Percentiles rank a stretch among this genome's conserved stretches.
Conservation (phyloP, 2,888 invertebrate species). For the Drosophila nr. perissopoda region DNA sequence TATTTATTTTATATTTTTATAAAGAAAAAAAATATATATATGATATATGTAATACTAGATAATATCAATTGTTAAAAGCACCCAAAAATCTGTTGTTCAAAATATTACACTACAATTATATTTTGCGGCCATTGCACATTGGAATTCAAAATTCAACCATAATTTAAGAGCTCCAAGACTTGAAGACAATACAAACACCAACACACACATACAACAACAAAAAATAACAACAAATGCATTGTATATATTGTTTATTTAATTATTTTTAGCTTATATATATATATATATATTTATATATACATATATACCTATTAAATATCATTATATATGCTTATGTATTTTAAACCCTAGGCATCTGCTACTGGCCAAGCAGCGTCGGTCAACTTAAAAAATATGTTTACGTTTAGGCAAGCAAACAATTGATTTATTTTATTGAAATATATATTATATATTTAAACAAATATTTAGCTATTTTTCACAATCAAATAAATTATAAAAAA, state of each 20-base stretch:
- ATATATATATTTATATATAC: conserved; percentile 35
- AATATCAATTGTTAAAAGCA: conserved; percentile 33
- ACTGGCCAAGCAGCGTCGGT: conserved; percentile 49
- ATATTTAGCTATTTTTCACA: conserved; percentile 75
- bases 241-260: conserved; percentile 79
- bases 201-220: conserved; percentile 8
- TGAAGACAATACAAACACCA: conserved; percentile 60
- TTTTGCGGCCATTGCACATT: conserved; percentile 78
- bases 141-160: conserved; percentile 75
- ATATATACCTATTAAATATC: conserved; percentile 32
- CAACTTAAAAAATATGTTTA: conserved; percentile 67
- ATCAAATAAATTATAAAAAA: conserved; percentile 76
- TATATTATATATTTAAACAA: conserved; percentile 62
- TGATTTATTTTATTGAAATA: conserved; percentile 65
- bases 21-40: conserved; percentile 17
- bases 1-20: conserved; percentile 64
- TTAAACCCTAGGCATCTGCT: conserved; percentile 55
- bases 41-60: conserved; percentile 25
- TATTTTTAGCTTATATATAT: conserved; percentile 48
- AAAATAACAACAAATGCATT: conserved; percentile 51
- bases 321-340: conserved; percentile 40
- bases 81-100: conserved; percentile 50
- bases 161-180: conserved; percentile 78
- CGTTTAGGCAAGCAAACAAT: conserved; percentile 53
- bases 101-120: conserved; percentile 23